Evolutionary conservation across 1,140 invertebrate genomes (phyloP).

Genomic region (Phymastichus coffea): DNA sequence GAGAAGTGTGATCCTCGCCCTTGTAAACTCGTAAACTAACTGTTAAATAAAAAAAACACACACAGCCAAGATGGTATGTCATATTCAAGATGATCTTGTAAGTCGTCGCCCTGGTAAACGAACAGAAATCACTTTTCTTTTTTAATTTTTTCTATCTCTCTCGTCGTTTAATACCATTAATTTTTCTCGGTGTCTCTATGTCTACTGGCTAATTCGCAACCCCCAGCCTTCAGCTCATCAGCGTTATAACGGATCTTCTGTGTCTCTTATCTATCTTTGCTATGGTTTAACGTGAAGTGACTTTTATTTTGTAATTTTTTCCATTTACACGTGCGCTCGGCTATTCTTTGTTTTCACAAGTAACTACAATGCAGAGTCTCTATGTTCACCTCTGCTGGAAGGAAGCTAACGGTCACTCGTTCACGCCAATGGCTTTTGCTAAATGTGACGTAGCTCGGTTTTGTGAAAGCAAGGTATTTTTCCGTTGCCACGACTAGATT

Average conservation of each 20-base stretch:
- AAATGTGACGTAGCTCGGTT: no score
- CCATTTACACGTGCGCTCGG: no score
- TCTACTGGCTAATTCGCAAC: neutral
- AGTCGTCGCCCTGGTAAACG: conserved; percentile 55
- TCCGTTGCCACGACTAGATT: no score
- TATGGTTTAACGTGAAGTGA: neutral
- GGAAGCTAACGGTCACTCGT: no score
- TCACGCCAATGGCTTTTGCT: no score
- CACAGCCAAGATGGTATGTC: conserved; percentile 51
- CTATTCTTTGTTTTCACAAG: no score
- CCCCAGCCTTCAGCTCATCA: neutral
- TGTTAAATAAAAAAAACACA: conserved; percentile 17
- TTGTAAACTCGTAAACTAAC: no score
- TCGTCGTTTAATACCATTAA: conserved; percentile 19
- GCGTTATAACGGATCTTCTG: neutral
- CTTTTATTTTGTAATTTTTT: conserved; percentile 22
- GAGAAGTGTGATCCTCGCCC: no score
- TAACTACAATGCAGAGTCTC: no score
- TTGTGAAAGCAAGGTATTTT: no score
- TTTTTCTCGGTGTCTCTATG: neutral
- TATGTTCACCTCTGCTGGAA: no score
- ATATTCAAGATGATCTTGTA: conserved; percentile 53
- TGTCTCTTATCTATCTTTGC: neutral
- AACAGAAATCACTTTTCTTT: conserved; percentile 43
- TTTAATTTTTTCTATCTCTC: conserved; percentile 31